These are phyloP conservation scores for Spodoptera picta DNA, from an alignment of 2,888 invertebrate species.

Conservation along the genomic window DNA sequence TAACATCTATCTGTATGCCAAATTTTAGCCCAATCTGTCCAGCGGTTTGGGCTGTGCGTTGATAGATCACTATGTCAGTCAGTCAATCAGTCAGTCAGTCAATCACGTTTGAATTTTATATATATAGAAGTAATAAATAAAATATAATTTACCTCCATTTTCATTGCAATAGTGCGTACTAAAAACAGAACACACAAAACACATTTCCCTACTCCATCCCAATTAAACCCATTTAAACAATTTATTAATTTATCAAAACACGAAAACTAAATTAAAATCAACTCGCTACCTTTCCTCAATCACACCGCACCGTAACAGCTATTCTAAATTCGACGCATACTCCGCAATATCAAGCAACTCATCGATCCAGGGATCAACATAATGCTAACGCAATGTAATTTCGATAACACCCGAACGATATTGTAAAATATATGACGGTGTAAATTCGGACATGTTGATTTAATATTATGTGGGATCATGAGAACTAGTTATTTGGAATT, in stretches of 20 bases:
- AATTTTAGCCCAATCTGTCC: no score
- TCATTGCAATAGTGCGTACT: no score
- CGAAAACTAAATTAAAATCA: not conserved
- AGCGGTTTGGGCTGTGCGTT: no score
- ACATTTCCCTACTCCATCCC: no score
- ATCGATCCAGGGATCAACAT: slow-evolving; percentile 50
- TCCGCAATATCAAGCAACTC: slow-evolving; percentile 46
- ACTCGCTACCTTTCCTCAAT: slow-evolving; percentile 35
- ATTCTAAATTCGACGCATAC: slow-evolving; percentile 48
- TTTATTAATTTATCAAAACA: slow-evolving; percentile 1
- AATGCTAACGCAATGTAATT: slow-evolving; percentile 50
- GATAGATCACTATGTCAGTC: no score
- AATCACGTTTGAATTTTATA: no score
- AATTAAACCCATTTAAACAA: slow-evolving; percentile 1
- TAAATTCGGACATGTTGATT: slow-evolving; percentile 50
- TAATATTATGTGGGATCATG: slow-evolving; percentile 31
- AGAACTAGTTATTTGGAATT: slow-evolving; percentile 13
- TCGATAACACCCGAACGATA: slow-evolving; percentile 44
- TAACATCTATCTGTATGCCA: no score
- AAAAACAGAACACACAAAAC: no score
- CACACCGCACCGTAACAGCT: slow-evolving; percentile 15
- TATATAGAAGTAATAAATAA: no score
- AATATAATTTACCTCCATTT: no score
- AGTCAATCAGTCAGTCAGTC: no score
- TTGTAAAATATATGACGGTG: slow-evolving; percentile 44